Percentiles rank a stretch among this genome's conserved stretches.
These are phyloP conservation scores for Cricetomys ansorgei DNA, from an alignment of 2,113 vertebrate genomes.

Conservation along the genomic window DNA sequence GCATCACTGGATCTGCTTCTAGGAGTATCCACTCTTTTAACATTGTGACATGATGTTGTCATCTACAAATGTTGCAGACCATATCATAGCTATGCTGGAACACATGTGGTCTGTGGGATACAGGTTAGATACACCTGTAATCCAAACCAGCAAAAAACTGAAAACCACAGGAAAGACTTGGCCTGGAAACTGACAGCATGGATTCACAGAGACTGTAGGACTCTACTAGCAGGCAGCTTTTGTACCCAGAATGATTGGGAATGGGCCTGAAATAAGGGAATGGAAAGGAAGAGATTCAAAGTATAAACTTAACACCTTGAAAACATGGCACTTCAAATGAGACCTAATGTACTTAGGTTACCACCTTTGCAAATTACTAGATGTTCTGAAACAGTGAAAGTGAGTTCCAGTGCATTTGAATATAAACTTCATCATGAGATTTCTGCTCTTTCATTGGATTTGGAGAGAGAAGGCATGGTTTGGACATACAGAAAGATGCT, in stretches of 20 bases:
- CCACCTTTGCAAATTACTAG: background rate
- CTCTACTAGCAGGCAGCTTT: background rate
- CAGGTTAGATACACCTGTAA: background rate
- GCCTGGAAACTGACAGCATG: background rate
- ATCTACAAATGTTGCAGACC: background rate
- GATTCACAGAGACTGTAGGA: background rate
- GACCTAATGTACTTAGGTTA: background rate
- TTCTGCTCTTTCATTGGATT: background rate
- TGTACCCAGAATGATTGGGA: no score
- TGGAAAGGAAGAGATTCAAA: background rate
- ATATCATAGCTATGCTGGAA: background rate
- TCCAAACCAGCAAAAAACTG: background rate
- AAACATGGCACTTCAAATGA: background rate
- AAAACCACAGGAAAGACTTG: background rate
- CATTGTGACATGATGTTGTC: background rate
- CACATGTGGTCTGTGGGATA: background rate
- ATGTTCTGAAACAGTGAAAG: background rate
- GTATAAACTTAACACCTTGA: background rate
- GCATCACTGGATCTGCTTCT: background rate
- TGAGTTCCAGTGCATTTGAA: background rate
- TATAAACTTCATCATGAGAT: background rate
- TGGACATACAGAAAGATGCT: background rate
- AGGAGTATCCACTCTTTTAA: background rate
- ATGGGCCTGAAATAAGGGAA: background rate
- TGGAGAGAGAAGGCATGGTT: background rate